Conservation (phyloP, 2,797 vertebrate species). For the Psittacula echo region DNA sequence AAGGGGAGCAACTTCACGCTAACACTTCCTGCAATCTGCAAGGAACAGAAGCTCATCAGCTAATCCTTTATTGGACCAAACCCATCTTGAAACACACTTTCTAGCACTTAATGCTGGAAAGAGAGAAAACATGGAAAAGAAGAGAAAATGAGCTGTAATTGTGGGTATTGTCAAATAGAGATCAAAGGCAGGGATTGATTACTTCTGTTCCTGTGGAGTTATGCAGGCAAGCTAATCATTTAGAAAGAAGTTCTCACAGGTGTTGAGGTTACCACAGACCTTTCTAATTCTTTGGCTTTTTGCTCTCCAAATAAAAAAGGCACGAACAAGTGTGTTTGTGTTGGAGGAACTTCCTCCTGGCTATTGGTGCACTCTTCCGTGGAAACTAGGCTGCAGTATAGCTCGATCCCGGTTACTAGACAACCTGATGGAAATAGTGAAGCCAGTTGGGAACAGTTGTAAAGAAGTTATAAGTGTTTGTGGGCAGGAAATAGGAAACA, state of each 20-base stretch:
- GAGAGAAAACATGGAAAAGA: background rate
- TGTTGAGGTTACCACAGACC: background rate
- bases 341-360: background rate
- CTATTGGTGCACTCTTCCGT: background rate
- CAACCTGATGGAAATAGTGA: background rate
- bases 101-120: background rate
- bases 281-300: background rate
- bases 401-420: background rate
- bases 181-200: background rate
- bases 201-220: background rate
- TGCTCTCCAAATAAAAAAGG: background rate
- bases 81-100: background rate
- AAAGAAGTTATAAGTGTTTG: background rate
- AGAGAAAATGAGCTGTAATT: background rate
- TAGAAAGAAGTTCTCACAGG: background rate
- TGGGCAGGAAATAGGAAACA: background rate
- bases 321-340: background rate
- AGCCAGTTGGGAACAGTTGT: background rate
- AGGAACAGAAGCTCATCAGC: background rate
- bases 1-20: fast-evolving
- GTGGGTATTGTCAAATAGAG: background rate
- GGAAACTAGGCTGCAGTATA: background rate
- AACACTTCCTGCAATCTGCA: background rate
- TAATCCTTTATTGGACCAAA: background rate
- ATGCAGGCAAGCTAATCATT: background rate